Conservation (phyloP, 2,888 invertebrate species). For the Drosophila affinis region DNA sequence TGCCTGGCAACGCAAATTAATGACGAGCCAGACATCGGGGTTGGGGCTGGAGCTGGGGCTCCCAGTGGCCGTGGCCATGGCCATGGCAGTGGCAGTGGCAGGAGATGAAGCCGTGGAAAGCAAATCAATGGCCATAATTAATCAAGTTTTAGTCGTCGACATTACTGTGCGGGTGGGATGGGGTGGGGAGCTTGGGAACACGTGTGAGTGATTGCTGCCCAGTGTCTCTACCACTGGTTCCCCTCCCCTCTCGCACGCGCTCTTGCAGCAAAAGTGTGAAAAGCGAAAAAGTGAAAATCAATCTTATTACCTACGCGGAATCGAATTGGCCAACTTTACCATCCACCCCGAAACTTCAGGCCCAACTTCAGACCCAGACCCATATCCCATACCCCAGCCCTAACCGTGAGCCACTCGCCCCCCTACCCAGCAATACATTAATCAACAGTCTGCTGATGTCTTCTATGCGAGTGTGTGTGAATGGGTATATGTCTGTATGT, state of each 20-base stretch:
- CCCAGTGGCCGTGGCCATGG: not conserved
- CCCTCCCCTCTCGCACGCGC: not conserved
- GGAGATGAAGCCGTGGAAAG: constrained; percentile 72
- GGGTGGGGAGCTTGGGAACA: constrained; percentile 34
- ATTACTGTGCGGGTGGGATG: constrained; percentile 1
- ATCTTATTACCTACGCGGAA: constrained; percentile 74
- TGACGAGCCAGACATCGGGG: constrained; percentile 32
- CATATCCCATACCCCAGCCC: not conserved
- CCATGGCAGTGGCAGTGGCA: constrained; percentile 31
- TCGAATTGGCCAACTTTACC: constrained; percentile 54
- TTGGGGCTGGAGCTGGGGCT: no score
- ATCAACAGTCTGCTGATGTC: constrained; percentile 45
- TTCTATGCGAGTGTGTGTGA: constrained; percentile 16
- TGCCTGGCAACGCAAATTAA: constrained; percentile 65
- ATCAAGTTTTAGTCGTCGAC: constrained; percentile 69
- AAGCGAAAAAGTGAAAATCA: constrained; percentile 78
- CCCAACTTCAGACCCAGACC: not conserved
- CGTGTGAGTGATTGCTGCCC: constrained; percentile 72
- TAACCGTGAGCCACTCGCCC: not conserved
- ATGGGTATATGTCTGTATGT: not conserved
- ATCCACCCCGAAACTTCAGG: not conserved
- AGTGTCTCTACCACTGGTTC: not conserved
- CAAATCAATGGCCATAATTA: constrained; percentile 79
- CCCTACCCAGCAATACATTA: constrained; percentile 52
- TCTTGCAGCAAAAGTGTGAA: constrained; percentile 24